phyloP scores from a whole-genome alignment of 2,797 vertebrate genomes.

The Chelidonichthys spinosus region DNA sequence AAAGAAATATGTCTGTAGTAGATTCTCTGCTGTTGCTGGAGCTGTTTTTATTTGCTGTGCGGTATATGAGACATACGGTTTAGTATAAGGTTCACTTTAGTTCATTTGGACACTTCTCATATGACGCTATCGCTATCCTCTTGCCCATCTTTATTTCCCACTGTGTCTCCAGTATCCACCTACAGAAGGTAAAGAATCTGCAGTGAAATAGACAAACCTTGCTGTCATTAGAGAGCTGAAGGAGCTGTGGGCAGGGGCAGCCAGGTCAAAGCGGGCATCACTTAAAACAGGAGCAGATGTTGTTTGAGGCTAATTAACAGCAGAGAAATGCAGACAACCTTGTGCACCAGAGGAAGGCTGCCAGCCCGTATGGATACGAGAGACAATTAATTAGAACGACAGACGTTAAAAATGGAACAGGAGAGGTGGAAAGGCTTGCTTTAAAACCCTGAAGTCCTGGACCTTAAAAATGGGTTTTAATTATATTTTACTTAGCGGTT shows the following conservation, averaged over 20 bases:
- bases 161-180: slow-evolving; percentile 10
- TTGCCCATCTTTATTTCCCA: slow-evolving; percentile 6
- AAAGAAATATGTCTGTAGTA: slow-evolving; percentile 10
- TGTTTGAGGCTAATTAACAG: slow-evolving; percentile 78
- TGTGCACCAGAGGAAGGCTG: slow-evolving; percentile 69
- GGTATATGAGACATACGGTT: slow-evolving; percentile 2
- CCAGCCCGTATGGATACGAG: slow-evolving; percentile 68
- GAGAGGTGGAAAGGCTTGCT: slow-evolving; percentile 28
- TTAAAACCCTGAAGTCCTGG: slow-evolving; percentile 21
- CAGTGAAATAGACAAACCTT: slow-evolving; percentile 30
- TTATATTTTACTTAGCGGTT: slow-evolving; percentile 6
- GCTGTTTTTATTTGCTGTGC: slow-evolving; percentile 18
- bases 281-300: slow-evolving; percentile 81
- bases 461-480: slow-evolving; percentile 14
- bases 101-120: slow-evolving; percentile 15
- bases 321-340: slow-evolving; percentile 59
- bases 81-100: slow-evolving; percentile 14
- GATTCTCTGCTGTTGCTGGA: slow-evolving; percentile 4
- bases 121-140: slow-evolving; percentile 1
- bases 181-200: slow-evolving; percentile 18
- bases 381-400: slow-evolving; percentile 71
- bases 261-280: slow-evolving; percentile 62
- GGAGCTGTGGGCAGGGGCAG: slow-evolving; percentile 47
- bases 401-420: slow-evolving; percentile 68
- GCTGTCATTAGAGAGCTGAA: slow-evolving; percentile 41